Evolutionary conservation across 2,113 vertebrate species (phyloP), one percentile per base, ranked within the genome.

Genomic region (Nycticebus coucang): DNA sequence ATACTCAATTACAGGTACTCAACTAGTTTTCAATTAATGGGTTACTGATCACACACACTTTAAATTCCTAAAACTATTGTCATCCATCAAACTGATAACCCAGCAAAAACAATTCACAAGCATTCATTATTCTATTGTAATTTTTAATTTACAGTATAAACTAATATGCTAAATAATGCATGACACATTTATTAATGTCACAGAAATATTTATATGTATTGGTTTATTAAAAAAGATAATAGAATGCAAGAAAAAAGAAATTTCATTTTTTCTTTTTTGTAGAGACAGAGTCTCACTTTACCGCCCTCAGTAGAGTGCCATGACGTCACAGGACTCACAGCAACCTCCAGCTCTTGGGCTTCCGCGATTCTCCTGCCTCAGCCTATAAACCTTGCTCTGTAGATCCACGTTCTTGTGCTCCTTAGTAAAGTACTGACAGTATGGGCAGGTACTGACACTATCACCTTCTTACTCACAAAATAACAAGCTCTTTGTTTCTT

Each of bases 121-220:
- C 17, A 85, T 94, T 74, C 17, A 86, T 71, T 79, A 68, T 82
- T 59, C 35, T n/a, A 62, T 66, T 87, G 85, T 24, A 92, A 79
- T 22, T 83, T 89, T 69, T 50, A 62, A 62, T 80, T 80, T 62
- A 60, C 4, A 93, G 9, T 33, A 74, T 64, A 28, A 91, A 57
- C 17, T 13, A 7, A n/a, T n/a, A 28, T 62, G 37, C 85, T 87
- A 85, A 50, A 14, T 10, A 80, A 33, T 1, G 11, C 2, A 5
- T 72, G 41, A 79, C 17, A 24, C 45, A 79, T 22, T 79, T 62
- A 33, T 66, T 55, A 50, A 37, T 75, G 68, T 64, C 64, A 81
- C 30, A 80, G 78, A 68, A 7, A 4, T 57, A 37, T 78, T 62
- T 72, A 24, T n/a, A 28, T 64, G 26, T 41, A 55, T 22, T 68